Base-by-base conservation (phyloP, 1,140 invertebrate genomes). In the Listronotus oregonensis region DNA sequence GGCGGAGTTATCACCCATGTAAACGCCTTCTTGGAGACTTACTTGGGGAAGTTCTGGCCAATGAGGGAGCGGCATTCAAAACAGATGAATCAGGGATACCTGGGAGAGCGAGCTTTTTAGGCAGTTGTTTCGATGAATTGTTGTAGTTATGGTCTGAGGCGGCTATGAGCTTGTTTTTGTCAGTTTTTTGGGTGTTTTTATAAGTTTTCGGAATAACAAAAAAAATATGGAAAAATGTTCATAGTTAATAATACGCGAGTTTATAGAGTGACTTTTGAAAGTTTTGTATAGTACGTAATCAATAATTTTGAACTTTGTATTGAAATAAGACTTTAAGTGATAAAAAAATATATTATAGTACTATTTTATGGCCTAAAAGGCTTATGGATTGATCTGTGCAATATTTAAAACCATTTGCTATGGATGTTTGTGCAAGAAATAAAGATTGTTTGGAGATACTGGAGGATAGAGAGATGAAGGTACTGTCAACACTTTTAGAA, bases 381-480 rank as follows among this genome's bases (percentile, higher is more conserved):
- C 17, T 7, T n/a, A 8, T 46, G 14, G 10, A 46, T n/a, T 37
- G 47, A 21, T 54, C 21, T 42, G 54, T 56, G 54, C 54, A 56
- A 56, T 56, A 56, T 43, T 37, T 37, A 37, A 37, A 37, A 37
- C n/a, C 21, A 11, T 14, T n/a, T 12, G 34, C 9, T 17, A 64
- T 64, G 62, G 62, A 64, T 21, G 52, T 64, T 14, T 57, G 54
- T 50, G 10, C 42, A 6, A 64, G 52, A 32, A 31, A 17, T 7
- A 64, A 64, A 18, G 54, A 56, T 21, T 56, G 51, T 57, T 64
- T 56, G 62, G 62, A 64, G 18, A 43, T 42, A 7, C 39, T 64
- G 18, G 62, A 64, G 27, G 62, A 64, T 21, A 34, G 54, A 57
- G 62, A 64, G 47, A 64, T 64, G 62, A 64, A 64, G 62, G 62